These are phyloP conservation scores for Yponomeuta evonymella DNA, from an alignment of 2,888 invertebrate genomes.

Conservation along the genomic window DNA sequence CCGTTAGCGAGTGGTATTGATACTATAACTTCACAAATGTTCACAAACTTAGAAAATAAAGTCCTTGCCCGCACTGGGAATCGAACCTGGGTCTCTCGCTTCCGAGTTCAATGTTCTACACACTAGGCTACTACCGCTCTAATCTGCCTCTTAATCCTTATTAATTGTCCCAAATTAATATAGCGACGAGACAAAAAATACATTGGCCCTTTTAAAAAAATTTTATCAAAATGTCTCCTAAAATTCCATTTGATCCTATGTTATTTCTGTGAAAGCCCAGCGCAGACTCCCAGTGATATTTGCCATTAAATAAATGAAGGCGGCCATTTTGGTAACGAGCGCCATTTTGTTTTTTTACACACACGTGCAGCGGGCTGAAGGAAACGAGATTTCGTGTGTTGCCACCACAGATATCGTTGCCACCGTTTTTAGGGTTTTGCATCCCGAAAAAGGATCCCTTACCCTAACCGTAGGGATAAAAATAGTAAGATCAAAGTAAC, in stretches of 20 bases:
- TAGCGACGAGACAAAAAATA: not conserved
- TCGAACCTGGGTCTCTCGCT: too few relatives aligned
- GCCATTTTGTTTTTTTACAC: conserved; percentile 20
- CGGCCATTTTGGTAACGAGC: conserved; percentile 33
- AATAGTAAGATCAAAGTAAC: too few relatives aligned
- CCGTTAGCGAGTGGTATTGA: too few relatives aligned
- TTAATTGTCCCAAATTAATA: not conserved
- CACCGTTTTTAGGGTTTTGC: not conserved
- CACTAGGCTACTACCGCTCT: too few relatives aligned
- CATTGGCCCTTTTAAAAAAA: not conserved
- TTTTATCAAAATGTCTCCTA: not conserved
- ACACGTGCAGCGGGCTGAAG: not conserved
- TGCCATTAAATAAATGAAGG: conserved; percentile 24
- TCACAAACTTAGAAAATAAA: too few relatives aligned
- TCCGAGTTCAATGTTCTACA: too few relatives aligned
- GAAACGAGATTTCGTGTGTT: not conserved
- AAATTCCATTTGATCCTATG: not conserved
- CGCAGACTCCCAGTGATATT: not conserved
- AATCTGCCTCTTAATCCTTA: not conserved
- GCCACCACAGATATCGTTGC: not conserved
- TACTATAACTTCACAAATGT: too few relatives aligned
- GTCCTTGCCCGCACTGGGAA: too few relatives aligned
- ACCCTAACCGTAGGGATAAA: too few relatives aligned
- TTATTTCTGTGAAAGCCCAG: not conserved
- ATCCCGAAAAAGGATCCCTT: too few relatives aligned